Evolutionary conservation across 2,888 invertebrate species (phyloP).

Genomic region (Coecobrya sp.): DNA sequence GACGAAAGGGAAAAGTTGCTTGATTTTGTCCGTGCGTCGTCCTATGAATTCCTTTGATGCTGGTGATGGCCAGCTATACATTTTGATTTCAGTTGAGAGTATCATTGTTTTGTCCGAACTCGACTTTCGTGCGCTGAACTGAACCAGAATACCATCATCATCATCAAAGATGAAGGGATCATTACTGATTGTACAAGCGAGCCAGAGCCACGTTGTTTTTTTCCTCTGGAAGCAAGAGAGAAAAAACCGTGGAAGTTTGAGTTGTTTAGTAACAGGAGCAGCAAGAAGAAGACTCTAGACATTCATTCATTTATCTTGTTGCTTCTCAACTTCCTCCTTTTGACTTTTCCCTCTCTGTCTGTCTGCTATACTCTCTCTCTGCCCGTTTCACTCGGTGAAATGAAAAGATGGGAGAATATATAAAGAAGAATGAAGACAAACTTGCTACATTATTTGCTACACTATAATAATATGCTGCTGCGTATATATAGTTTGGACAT

Average conservation of each 20-base stretch:
- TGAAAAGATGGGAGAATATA: neutral
- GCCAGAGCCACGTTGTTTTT: constrained; percentile 36
- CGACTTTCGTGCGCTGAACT: neutral
- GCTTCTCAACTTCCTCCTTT: constrained; percentile 66
- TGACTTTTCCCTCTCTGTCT: constrained; percentile 49
- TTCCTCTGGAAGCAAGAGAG: constrained; percentile 2
- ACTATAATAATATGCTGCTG: constrained; percentile 27
- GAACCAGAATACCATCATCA: constrained; percentile 13
- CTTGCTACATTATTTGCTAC: neutral
- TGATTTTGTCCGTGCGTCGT: constrained; percentile 52
- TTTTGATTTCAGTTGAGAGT: constrained; percentile 5
- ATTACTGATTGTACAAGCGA: constrained; percentile 71
- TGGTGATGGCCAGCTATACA: constrained; percentile 41
- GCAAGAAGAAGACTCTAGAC: constrained; percentile 40
- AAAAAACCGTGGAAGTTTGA: neutral
- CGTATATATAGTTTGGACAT: neutral
- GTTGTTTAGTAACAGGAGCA: neutral
- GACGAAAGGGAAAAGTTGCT: neutral
- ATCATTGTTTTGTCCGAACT: neutral
- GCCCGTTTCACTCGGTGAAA: neutral
- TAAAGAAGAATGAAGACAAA: neutral
- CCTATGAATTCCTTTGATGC: constrained; percentile 10
- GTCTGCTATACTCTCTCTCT: neutral
- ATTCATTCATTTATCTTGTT: constrained; percentile 80
- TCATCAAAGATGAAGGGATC: constrained; percentile 75